Evolutionary conservation across 2,888 invertebrate species (phyloP), one percentile per base, ranked within the genome.

Genomic region (Nysson spinosus): DNA sequence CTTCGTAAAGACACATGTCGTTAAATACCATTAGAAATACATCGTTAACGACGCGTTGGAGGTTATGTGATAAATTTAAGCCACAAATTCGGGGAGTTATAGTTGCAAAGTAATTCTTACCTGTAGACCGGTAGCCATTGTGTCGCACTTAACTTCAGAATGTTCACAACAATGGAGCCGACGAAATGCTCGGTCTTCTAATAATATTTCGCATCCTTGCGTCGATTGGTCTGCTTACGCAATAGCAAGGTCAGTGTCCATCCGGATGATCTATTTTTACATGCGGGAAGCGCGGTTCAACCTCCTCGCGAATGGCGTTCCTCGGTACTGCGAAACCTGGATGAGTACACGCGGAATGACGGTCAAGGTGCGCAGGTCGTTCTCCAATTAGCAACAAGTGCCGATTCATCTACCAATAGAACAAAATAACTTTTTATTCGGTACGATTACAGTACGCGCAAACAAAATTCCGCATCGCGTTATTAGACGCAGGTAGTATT

Each of bases 241-340:
- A 69, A 72, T 57, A 32, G 58, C 64, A 72, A 75, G 75, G 75
- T 72, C 75, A 67, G 37, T 72, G 72, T 46, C 72, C 67, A 72
- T 26, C 43, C 22, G 54, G 12, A 52, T 46, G 22, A 39, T 72
- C 72, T 75, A 75, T 72, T 69, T 69, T 69, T 57, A 43, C 28
- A 4, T 28, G n/a, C 22, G 55, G 32, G 50, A 68, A 57, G 40
- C 39, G 26, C 42, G 40, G 34, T 40, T 52, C 46, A 58, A 47
- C 34, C 50, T 35, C n/a, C 49, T 55, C 43, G 51, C 20, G 19
- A 44, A 39, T 12, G 6, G 28, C 16, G 16, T 30, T n/a, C 34
- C 7, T 14, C 7, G 16, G 37, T 19, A 43, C 40, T 56, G 58
- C 51, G 54, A 74, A 60, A 71, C 43, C 54, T n/a, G 11, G 7